phyloP scores from a whole-genome alignment of 2,113 vertebrate genomes.

The Cebidichthys violaceus region DNA sequence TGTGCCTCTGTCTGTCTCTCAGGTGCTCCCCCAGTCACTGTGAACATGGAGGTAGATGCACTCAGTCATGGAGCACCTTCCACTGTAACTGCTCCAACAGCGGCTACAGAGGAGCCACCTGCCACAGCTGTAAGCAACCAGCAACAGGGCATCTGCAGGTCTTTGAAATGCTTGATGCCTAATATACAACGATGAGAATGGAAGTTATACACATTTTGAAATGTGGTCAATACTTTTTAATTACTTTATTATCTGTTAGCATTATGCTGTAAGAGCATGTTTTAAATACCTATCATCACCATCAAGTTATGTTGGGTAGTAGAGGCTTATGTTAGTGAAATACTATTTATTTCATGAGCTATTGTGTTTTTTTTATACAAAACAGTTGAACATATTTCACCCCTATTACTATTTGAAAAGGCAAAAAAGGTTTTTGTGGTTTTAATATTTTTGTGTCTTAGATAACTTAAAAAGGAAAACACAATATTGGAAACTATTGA shows the following conservation, averaged over 20 bases:
- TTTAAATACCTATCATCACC: background rate
- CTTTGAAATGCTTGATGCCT: constrained; percentile 11
- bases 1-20: constrained; percentile 43
- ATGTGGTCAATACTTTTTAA: background rate
- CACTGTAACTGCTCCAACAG: constrained; percentile 91
- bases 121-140: constrained; percentile 87
- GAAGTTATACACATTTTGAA: background rate
- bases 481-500: background rate
- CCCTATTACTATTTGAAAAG: background rate
- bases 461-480: background rate
- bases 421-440: background rate
- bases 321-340: background rate
- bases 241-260: too few species aligned
- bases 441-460: background rate
- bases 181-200: background rate
- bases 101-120: constrained; percentile 93
- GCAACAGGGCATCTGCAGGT: background rate
- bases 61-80: constrained; percentile 94
- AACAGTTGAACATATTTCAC: background rate
- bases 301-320: background rate
- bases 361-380: background rate
- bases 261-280: background rate
- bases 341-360: background rate
- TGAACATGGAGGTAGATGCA: constrained; percentile 92
- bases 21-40: constrained; percentile 95